Percentiles rank a stretch among this genome's conserved stretches.
Evolutionary conservation across 2,113 vertebrate species (phyloP).

Genomic region (Sceloporus undulatus): DNA sequence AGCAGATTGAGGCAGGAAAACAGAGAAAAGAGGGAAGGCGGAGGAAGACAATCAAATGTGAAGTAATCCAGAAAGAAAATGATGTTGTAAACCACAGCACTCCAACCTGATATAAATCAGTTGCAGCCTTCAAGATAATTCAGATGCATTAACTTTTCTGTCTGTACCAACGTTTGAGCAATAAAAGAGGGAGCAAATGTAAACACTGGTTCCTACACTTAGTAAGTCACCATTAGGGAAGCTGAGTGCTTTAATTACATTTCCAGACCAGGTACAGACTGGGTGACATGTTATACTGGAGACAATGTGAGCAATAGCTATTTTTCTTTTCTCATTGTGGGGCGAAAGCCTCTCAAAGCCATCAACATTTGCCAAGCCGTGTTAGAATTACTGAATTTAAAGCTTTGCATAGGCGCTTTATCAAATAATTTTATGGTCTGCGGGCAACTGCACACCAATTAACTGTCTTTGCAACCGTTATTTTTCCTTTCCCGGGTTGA

Average conservation of each 20-base stretch:
- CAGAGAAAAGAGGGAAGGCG: slow-evolving; percentile 35
- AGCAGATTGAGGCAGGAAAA: slow-evolving; percentile 16
- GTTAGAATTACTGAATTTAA: slow-evolving; percentile 69
- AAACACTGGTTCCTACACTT: slow-evolving; percentile 62
- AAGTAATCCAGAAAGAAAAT: slow-evolving; percentile 51
- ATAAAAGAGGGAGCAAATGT: slow-evolving; percentile 67
- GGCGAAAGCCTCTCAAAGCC: slow-evolving; percentile 60
- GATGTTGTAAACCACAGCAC: slow-evolving; percentile 51
- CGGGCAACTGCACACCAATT: slow-evolving; percentile 48
- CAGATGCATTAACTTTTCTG: slow-evolving; percentile 63
- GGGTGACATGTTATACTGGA: slow-evolving; percentile 69
- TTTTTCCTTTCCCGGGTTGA: neutral
- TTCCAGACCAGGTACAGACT: slow-evolving; percentile 55
- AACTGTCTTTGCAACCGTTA: neutral
- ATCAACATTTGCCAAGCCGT: slow-evolving; percentile 67
- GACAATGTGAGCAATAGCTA: slow-evolving; percentile 72
- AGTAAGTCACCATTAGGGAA: slow-evolving; percentile 66
- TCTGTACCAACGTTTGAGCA: slow-evolving; percentile 59
- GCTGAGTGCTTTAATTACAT: slow-evolving; percentile 75
- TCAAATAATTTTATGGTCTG: slow-evolving; percentile 64
- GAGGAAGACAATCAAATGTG: slow-evolving; percentile 58
- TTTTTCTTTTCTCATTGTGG: slow-evolving; percentile 71
- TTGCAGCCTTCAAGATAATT: slow-evolving; percentile 63
- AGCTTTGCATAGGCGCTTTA: slow-evolving; percentile 57
- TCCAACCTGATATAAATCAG: slow-evolving; percentile 69